Base-by-base conservation (phyloP, 2,113 vertebrate genomes). In the Cyanoramphus novaezelandiae region DNA sequence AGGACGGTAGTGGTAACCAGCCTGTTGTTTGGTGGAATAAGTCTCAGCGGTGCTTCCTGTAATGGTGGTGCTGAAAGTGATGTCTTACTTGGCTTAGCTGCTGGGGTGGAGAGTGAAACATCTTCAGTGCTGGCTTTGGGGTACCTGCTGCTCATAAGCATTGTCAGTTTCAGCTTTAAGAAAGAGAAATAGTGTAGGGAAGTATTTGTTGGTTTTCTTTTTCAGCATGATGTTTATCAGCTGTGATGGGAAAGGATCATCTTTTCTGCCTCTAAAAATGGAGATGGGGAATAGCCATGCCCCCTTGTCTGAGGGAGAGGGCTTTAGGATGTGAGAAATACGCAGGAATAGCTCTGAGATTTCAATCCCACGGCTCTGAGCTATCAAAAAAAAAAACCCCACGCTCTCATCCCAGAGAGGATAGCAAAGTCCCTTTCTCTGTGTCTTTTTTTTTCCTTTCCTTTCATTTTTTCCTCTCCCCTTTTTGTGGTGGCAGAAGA, bases 1-100 rank as follows among this genome's bases (percentile, higher is more conserved):
- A 97, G 95, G 96, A 90, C 92, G 86, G 86, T 57, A 71, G 90
- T 85, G 91, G 71, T 77, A 91, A 91, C 80, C 81, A 78, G 87
- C 83, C 75, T 85, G 92, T 68, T 59, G 93, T 95, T 82, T 79
- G 94, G 78, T 91, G 85, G 78, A 79, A 5, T 74, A 82, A 93
- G 86, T 92, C 91, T 94, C 89, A 69, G 82, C 75, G 24, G 68
- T 80, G 76, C 79, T 96, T 96, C 82, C 90, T 96, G 94, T 88
- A 96, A 96, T 91, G 93, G 90, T 96, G 94, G 82, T 94, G 93
- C 90, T 96, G 93, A 95, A 94, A 93, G 94, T 85, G 90, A 14
- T 91, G 87, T 74, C 88, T 78, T 67, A 17, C 75, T 95, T 82
- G 82, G 75, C 55, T 87, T 63, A 47, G 57, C 53, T 62, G 72